Evolutionary conservation across 2,797 vertebrate species (phyloP), one percentile per base, ranked within the genome.

Genomic region (Falco concolor): DNA sequence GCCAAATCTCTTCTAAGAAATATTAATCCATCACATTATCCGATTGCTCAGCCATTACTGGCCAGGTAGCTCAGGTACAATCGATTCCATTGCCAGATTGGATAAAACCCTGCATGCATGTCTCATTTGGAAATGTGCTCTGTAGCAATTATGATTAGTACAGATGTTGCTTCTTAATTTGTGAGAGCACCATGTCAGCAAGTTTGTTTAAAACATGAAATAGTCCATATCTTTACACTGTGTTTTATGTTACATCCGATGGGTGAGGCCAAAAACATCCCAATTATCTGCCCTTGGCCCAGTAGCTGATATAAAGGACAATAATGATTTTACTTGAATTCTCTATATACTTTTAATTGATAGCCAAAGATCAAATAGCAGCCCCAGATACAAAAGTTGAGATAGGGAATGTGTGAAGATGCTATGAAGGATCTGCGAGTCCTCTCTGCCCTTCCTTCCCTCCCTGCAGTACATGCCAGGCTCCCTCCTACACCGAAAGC

Each of bases 1-100:
- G 78, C 64, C 84, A 87, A 87, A 94, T 87, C 6, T 18, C 56
- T 89, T 84, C 63, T 90, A 90, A 91, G 91, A 94, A 93, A 84
- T 52, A 44, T 72, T 93, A 94, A 95, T 96, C 77, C 75, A 60
- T 85, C 40, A 12, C 25, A n/a, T 82, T 87, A 84, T 77, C 88
- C 0, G 8, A 83, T 92, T 89, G 68, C 75, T 93, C 24, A 20
- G 64, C 45, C 15, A 0, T 86, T 91, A 73, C 44, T 67, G 63
- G 67, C 57, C 93, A 78, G 93, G 81, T 94, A 83, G 49, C 32
- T 74, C 68, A 57, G 52, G 64, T 95, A 47, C 60, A 74, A 61
- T 87, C 6, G 3, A 16, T 72, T 94, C 83, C 61, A 54, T 73
- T 91, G 84, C 64, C 65, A 78, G 84, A 69, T n/a, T 78, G 90